phyloP scores from a whole-genome alignment of 2,113 vertebrate species.

The Sitta europaea region DNA sequence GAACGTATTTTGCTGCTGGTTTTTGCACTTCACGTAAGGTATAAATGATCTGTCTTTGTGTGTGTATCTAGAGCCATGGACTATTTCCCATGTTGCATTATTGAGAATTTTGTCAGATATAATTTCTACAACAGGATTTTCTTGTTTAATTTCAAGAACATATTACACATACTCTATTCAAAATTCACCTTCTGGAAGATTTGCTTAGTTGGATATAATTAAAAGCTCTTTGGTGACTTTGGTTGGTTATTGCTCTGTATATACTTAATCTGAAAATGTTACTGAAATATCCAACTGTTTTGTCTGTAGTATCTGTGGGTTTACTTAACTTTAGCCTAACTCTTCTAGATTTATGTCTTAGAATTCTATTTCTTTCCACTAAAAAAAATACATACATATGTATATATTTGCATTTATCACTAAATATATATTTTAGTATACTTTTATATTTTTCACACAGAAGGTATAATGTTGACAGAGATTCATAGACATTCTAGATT shows the following conservation, averaged over 20 bases:
- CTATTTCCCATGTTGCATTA: neutral
- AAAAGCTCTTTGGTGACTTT: neutral
- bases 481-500: neutral
- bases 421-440: neutral
- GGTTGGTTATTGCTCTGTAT: neutral
- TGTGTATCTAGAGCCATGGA: neutral
- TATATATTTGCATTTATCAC: fast-evolving
- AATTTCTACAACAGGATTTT: neutral
- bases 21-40: fast-evolving
- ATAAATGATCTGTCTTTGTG: neutral
- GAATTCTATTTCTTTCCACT: neutral
- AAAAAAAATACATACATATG: neutral
- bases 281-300: neutral
- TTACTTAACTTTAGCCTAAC: neutral
- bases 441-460: neutral
- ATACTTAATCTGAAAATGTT: neutral
- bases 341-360: neutral
- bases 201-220: neutral
- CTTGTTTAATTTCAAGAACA: neutral
- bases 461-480: neutral
- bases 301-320: neutral
- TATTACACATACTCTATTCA: neutral
- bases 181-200: neutral
- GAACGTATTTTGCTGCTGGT: fast-evolving
- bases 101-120: neutral